Evolutionary conservation across 2,113 vertebrate genomes (phyloP), one percentile per base, ranked within the genome.

Genomic region (Corythornis vintsioides): DNA sequence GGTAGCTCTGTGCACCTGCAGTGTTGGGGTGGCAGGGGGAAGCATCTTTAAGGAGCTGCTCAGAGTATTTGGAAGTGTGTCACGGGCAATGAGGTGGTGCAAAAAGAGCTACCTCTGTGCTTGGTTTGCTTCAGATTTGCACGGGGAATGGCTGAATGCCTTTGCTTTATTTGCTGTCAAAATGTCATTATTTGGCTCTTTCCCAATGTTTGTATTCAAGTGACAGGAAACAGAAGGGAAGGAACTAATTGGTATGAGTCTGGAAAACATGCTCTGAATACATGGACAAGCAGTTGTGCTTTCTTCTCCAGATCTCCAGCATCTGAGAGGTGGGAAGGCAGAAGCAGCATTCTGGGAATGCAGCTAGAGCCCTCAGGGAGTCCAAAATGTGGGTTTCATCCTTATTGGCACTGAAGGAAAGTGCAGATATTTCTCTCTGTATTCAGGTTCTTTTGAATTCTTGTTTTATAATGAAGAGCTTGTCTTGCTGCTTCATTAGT

Each of bases 141-240:
- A 21, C 47, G 4, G 2, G 67, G 77, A 42, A 66, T 56, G 29
- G 77, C 73, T 83, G 64, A 71, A 77, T 64, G 75, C 43, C 52
- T 94, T 91, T 86, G 60, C 79, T 74, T 95, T 82, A 81, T 88
- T 73, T 71, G 13, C 92, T 93, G 72, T 89, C 75, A 90, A 77
- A 94, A 92, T 94, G 83, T 94, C 94, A 74, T 91, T 83, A 73
- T 88, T 91, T 94, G 95, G 93, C 86, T 92, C 83, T 80, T 92
- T 91, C 69, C 88, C 92, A 92, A 60, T 94, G 79, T 96, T 94
- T 95, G 83, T 70, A 59, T 91, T 91, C 79, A 48, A 92, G 60
- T 89, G 85, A 94, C 94, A 83, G 79, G 90, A 91, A 96, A 80
- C 94, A 95, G 90, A 95, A 92, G 92, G 92, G 72, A 91, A 89